Base-by-base conservation (phyloP, 2,113 vertebrate species). In the Chascanopsetta lugubris region DNA sequence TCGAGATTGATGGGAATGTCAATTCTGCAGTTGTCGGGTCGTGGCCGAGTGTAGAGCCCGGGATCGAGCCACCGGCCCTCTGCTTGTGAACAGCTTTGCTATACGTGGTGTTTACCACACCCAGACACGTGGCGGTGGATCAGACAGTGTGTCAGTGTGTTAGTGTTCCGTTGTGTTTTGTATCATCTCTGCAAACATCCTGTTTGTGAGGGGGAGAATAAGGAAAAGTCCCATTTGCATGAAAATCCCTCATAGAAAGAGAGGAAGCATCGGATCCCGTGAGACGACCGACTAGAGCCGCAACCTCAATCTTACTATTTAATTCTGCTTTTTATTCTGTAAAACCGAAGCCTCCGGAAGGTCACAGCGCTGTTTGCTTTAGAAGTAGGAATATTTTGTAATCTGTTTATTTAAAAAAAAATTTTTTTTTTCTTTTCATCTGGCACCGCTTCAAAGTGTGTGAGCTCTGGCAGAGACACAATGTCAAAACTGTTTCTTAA, bases 401-500 rank as follows among this genome's bases (percentile, higher is more conserved):
- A 59, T 77, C 55, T 64, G 21, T 12, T n/a, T n/a, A n/a, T n/a
- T n/a, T n/a, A n/a, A n/a, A n/a, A n/a, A n/a, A n/a, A n/a, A n/a
- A 13, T 58, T 2, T 53, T 26, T 22, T 49, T 26, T 46, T n/a
- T 32, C 21, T 45, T n/a, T 61, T 43, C 60, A 21, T 10, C 40
- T 62, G 66, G 22, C 34, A 50, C 29, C 3, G 3, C 18, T 61
- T 72, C 72, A 73, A 40, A 66, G 22, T 55, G 30, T 63, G 71
- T 2, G 11, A 61, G 34, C 50, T 34, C 48, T 29, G 51, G 69
- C 56, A 83, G 67, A 78, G n/a, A 62, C 34, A 48, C 69, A 65
- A 53, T 66, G 66, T 77, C 65, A 69, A 40, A 73, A 59, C 47
- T 49, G 68, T 64, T 80, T 72, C n/a, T n/a, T 38, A 38, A 38